Evolutionary conservation across 2,113 vertebrate genomes (phyloP), one percentile per base, ranked within the genome.

Genomic region (Clinocottus analis): DNA sequence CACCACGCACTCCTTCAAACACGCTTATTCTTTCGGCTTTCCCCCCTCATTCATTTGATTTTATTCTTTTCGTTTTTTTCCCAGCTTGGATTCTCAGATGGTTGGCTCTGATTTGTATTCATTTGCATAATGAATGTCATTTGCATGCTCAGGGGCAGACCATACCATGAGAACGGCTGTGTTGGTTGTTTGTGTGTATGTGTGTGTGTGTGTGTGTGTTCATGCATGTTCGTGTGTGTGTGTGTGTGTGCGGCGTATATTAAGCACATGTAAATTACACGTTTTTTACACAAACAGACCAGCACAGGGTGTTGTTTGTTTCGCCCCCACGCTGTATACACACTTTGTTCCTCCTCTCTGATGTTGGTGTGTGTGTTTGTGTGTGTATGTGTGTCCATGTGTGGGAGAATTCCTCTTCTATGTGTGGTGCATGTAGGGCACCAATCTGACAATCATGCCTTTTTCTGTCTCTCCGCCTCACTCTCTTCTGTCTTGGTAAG

Each of bases 111-210:
- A 97, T 98, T 98, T 98, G 96, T 97, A 97, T 97, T 91, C 76
- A 98, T 98, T 97, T 98, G 96, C 96, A 98, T 98, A 98, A 97
- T 97, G 96, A 95, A 96, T 93, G 95, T 97, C 94, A 97, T 98
- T 98, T 97, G 95, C 96, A 98, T 98, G 97, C 97, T 96, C 93
- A 94, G 96, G 95, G 96, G 96, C 96, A 95, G 95, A 94, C 95
- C 92, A 94, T 95, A 95, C 94, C 95, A 95, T 96, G 96, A 96
- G 95, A 96, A 96, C 94, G 83, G 80, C 89, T 85, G 78, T 85
- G 90, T 86, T 89, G 85, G 77, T 80, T 91, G 85, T 89, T 70
- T 90, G 70, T 89, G 79, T 82, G 77, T 82, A 79, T 65, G 67
- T 70, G 65, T 82, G 82, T 64, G 70, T 82, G 66, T 68, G 76